Base-by-base conservation (phyloP, 1,140 invertebrate species). In the Lasioglossum baleicum region DNA sequence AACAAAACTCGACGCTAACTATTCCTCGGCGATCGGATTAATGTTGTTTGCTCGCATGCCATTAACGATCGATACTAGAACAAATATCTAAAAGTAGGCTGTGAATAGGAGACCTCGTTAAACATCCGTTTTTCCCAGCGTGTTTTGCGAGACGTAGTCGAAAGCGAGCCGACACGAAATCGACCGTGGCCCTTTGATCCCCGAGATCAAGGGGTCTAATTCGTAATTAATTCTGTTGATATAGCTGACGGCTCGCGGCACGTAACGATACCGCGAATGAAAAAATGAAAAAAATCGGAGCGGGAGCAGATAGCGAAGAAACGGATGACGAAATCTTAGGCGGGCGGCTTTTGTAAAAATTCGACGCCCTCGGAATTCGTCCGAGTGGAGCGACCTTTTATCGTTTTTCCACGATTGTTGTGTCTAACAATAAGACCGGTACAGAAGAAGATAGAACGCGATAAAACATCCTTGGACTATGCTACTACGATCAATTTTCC, bases 161-260 rank as follows among this genome's bases (percentile, higher is more conserved):
- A n/a, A 58, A 2, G 7, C n/a, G 5, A 13, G 17, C 20, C 0
- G 26, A 44, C 15, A 10, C 2, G 4, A 31, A 31, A 13, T 2
- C 17, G 63, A 71, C 15, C 22, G 4, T 26, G 22, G n/a, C 44
- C 53, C n/a, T 42, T 71, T 78, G 68, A 72, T 63, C 58, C 15
- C 60, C 7, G 15, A 40, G 68, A 53, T 71, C 60, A 40, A 31
- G 44, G 5, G 60, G 13, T 17, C 35, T 42, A 42, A 26, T 71
- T 63, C 8, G 60, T 64, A 78, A 78, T 78, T 71, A 78, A 76
- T 72, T 78, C 42, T 44, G 61, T 35, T 13, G 60, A 64, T n/a
- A 11, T 1, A n/a, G 10, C 10, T 48, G 15, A 3, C 17, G 51
- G 17, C 15, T 48, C 51, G 51, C 13, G 51, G 51, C 17, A 53